A percentile compares a stretch with the other conserved stretches of the same genome.
phyloP scores from a whole-genome alignment of 2,888 invertebrate species.

The Drosophila siamana region DNA sequence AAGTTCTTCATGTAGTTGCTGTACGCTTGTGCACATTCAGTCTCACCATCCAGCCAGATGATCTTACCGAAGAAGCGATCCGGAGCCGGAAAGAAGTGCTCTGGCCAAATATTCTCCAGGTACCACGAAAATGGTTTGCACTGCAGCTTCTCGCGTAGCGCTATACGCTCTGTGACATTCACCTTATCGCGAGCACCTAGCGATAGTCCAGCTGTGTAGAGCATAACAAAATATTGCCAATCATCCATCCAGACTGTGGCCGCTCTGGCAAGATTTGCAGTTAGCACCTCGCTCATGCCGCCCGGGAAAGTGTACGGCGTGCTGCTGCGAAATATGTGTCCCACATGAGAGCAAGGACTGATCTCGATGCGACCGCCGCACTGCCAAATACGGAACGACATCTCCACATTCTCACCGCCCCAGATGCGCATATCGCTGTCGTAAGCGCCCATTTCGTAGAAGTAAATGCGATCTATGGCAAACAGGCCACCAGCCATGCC shows the following conservation, averaged over 20 bases:
- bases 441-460: constrained; percentile 94
- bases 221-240: constrained; percentile 96
- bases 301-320: constrained; percentile 98
- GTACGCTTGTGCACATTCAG: constrained; percentile 78
- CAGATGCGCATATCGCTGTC: constrained; percentile 96
- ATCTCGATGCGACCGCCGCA: constrained; percentile 97
- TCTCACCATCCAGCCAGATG: constrained; percentile 82
- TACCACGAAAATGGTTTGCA: constrained; percentile 98
- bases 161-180: constrained; percentile 88
- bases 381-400: constrained; percentile 98
- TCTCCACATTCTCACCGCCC: constrained; percentile 99
- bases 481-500: constrained; percentile 97
- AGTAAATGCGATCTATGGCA: constrained; percentile 93
- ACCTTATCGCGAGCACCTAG: constrained; percentile 67
- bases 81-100: constrained; percentile 96
- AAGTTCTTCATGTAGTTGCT: constrained; percentile 78
- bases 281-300: constrained; percentile 92
- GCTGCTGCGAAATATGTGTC: constrained; percentile 95
- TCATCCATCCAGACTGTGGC: constrained; percentile 99
- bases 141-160: constrained; percentile 89
- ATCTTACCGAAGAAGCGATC: constrained; percentile 96
- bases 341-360: constrained; percentile 96
- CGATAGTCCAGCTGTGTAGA: constrained; percentile 90
- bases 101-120: constrained; percentile 96
- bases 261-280: constrained; percentile 95